Evolutionary conservation across 2,113 vertebrate species (phyloP), one percentile per base, ranked within the genome.

Genomic region (Paratilapia polleni): DNA sequence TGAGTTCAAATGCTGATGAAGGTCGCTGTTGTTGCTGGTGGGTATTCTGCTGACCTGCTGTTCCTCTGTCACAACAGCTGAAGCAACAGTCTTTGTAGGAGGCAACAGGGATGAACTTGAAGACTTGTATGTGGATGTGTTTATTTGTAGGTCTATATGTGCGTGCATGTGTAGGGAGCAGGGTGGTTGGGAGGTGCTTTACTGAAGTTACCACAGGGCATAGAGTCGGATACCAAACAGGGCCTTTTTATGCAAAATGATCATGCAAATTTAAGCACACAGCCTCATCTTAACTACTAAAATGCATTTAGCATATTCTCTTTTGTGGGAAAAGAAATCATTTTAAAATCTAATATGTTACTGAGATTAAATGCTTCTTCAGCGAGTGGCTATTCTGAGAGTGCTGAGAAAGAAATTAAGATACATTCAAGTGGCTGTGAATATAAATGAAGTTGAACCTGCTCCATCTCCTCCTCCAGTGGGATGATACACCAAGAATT

Each of bases 21-120:
- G 85, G 84, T 89, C 78, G 26, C 8, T 73, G 78, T 12, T 79
- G 26, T 75, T 66, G 63, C 52, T 78, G 52, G 75, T 41, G 66
- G 60, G 82, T 63, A 52, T 60, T 36, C 3, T 66, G 66, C 80
- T 52, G 80, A 54, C 81, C 63, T 86, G 87, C 88, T 89, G 89
- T 62, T 82, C n/a, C 36, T 47, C 68, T 57, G 70, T 77, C 64
- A 3, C 43, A 2, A 36, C 93, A 94, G 94, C 94, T 94, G 94
- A 60, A 91, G 70, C 87, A 94, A 93, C 89, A 94, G 19, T 61
- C 85, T 63, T 88, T 75, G 68, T 15, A 66, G 66, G 62, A 34
- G 14, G 26, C 84, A 59, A 17, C 26, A 0, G 75, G 82, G 34
- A 59, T 20, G 47, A 31, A 64, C 73, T 61, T 47, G 31, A 74